Conservation (phyloP, 2,113 vertebrate species). For the Cebus imitator region DNA sequence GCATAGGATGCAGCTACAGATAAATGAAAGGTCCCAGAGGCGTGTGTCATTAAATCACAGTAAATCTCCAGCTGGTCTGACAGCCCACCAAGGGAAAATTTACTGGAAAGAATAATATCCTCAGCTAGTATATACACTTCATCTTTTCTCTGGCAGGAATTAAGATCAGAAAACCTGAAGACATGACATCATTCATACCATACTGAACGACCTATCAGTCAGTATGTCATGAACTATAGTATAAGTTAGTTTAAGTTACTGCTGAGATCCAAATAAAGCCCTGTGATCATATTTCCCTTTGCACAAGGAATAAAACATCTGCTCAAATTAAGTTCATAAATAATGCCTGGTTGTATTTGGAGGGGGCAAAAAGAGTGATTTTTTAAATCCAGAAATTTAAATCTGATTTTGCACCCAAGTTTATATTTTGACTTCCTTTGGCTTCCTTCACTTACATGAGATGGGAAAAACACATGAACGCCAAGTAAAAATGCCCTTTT, state of each 20-base stretch:
- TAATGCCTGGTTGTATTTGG: background rate
- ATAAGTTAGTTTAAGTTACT: background rate
- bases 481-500: background rate
- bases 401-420: background rate
- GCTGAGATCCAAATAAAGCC: background rate
- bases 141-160: constrained; percentile 12
- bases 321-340: background rate
- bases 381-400: background rate
- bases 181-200: background rate
- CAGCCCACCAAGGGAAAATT: background rate
- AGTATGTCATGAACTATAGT: background rate
- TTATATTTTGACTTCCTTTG: background rate
- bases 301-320: background rate
- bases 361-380: background rate
- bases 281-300: background rate
- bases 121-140: background rate
- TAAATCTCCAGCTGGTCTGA: background rate
- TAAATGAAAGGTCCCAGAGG: background rate
- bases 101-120: background rate
- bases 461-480: background rate
- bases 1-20: background rate
- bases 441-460: background rate
- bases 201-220: background rate
- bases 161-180: background rate
- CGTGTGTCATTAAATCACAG: background rate